These are phyloP conservation scores for Tipula lateralis DNA, from an alignment of 2,888 invertebrate genomes.

Conservation along the genomic window DNA sequence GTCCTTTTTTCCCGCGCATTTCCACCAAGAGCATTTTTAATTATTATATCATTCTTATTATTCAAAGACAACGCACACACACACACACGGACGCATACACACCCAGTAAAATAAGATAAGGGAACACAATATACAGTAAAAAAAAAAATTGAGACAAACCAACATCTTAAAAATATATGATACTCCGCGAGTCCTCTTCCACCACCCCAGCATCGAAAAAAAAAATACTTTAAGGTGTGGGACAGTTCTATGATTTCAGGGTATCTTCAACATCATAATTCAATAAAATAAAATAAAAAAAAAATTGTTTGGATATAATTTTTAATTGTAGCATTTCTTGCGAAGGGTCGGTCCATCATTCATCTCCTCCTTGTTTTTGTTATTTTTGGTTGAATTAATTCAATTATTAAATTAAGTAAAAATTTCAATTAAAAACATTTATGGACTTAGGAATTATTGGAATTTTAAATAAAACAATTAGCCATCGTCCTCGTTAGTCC, in stretches of 20 bases:
- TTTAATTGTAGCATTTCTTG: background rate
- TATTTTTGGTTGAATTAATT: background rate
- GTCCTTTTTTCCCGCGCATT: background rate
- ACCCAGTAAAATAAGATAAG: background rate
- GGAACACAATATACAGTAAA: background rate
- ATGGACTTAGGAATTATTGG: slow-evolving; percentile 11
- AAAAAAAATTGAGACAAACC: slow-evolving; percentile 11
- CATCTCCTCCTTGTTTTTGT: background rate
- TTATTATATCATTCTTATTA: slow-evolving; percentile 12
- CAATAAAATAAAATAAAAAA: background rate
- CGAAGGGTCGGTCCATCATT: slow-evolving; percentile 11
- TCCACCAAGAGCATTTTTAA: slow-evolving; percentile 24
- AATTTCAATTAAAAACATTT: background rate
- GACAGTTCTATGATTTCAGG: background rate
- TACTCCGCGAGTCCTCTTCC: background rate
- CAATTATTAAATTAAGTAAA: background rate
- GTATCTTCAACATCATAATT: slow-evolving; percentile 19
- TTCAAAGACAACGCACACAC: background rate
- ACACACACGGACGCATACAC: background rate
- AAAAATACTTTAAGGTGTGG: background rate
- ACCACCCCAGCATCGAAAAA: background rate
- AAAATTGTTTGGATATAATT: background rate
- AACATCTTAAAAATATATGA: slow-evolving; percentile 7
- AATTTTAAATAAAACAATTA: background rate
- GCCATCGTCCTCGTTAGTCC: background rate